Evolutionary conservation across 2,888 invertebrate genomes (phyloP).

Genomic region (Stratiomys singularior): DNA sequence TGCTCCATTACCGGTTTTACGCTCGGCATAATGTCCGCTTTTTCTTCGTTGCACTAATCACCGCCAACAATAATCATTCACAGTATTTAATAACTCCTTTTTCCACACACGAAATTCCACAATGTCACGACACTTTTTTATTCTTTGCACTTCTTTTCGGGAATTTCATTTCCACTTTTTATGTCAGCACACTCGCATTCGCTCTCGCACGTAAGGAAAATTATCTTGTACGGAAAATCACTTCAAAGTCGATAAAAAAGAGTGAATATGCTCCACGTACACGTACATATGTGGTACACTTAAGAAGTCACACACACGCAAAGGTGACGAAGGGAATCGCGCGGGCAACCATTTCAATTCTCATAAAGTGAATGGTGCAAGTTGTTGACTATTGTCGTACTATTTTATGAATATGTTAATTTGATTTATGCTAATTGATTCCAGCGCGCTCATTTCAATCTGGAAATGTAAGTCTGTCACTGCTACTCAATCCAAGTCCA

Average conservation of each 20-base stretch:
- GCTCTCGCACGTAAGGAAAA: conserved; percentile 48
- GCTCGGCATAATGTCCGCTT: background rate
- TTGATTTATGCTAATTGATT: too few species aligned
- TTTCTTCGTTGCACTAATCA: background rate
- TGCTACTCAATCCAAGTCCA: background rate
- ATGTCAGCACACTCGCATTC: conserved; percentile 43
- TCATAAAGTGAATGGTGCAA: conserved; percentile 6
- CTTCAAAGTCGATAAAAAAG: conserved; percentile 52
- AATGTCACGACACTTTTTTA: conserved; percentile 20
- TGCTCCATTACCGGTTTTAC: conserved; percentile 40
- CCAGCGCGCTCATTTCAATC: too few species aligned
- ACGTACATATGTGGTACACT: conserved; percentile 27
- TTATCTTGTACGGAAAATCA: conserved; percentile 52
- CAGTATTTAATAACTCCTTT: background rate
- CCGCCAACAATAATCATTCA: background rate
- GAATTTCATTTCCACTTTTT: conserved; percentile 20
- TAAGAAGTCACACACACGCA: conserved; percentile 37
- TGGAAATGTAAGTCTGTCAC: too few species aligned
- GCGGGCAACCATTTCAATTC: conserved; percentile 4
- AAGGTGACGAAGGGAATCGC: conserved; percentile 31
- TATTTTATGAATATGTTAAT: too few species aligned
- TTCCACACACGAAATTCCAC: background rate
- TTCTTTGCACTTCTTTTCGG: conserved; percentile 21
- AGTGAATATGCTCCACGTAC: conserved; percentile 39
- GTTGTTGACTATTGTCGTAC: conserved; percentile 4